These are phyloP conservation scores for Chloropsis hardwickii DNA, from an alignment of 2,113 vertebrate species.

Conservation along the genomic window DNA sequence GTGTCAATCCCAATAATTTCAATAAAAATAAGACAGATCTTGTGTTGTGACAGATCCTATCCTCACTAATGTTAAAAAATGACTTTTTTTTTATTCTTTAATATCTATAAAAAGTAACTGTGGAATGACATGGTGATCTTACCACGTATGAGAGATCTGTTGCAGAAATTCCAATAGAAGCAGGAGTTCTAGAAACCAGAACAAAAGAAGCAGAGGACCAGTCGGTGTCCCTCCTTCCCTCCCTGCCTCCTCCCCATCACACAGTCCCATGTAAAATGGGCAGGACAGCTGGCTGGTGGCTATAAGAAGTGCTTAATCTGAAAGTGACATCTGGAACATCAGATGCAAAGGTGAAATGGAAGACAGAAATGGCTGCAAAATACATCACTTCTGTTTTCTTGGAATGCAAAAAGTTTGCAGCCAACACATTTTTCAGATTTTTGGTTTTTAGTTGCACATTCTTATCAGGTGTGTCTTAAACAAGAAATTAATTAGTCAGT, in stretches of 20 bases:
- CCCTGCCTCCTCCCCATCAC: too few relatives aligned
- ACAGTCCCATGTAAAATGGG: rapidly evolving
- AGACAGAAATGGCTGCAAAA: neutral
- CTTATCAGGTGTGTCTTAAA: slow-evolving; percentile 1
- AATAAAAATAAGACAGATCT: neutral
- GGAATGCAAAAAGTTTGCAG: neutral
- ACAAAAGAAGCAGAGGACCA: neutral
- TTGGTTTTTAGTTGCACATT: neutral
- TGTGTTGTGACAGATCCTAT: neutral
- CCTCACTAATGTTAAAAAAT: neutral
- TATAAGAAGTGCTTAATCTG: neutral
- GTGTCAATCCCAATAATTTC: neutral
- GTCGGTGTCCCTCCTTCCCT: neutral
- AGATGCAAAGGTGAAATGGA: neutral
- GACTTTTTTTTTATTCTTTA: neutral
- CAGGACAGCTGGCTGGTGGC: neutral
- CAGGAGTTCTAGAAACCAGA: neutral
- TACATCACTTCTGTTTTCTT: neutral
- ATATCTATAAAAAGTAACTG: neutral
- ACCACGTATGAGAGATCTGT: neutral
- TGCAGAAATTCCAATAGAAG: neutral
- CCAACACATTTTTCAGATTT: neutral
- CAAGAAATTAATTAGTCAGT: slow-evolving; percentile 52
- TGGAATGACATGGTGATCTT: neutral
- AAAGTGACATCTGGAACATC: neutral